These are phyloP conservation scores for Yponomeuta malinellus DNA, from an alignment of 2,888 invertebrate species.

Conservation along the genomic window DNA sequence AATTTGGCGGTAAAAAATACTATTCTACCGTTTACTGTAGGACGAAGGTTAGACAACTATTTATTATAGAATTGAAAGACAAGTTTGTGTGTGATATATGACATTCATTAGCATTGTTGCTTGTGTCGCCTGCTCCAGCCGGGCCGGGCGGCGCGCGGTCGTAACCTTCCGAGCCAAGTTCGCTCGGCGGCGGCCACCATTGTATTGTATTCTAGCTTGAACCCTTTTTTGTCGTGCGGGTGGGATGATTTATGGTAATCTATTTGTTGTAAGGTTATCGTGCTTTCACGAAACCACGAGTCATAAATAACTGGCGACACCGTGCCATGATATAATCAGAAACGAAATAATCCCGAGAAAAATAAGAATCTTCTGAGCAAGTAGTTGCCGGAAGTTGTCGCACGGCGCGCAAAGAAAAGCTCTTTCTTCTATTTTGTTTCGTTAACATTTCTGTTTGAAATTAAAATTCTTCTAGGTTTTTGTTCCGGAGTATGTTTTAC, in stretches of 20 bases:
- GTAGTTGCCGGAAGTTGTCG: neutral
- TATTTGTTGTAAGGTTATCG: neutral
- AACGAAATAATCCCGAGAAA: neutral
- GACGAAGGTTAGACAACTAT: no score
- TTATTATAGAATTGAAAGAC: neutral
- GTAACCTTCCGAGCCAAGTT: neutral
- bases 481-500: neutral
- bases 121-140: neutral
- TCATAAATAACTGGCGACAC: neutral
- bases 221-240: neutral
- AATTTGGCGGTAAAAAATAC: no score
- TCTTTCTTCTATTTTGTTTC: neutral
- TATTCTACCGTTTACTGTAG: no score
- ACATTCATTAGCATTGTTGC: neutral
- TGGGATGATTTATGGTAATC: neutral
- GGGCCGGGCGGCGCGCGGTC: no score
- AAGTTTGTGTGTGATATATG: constrained; percentile 3
- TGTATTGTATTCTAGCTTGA: neutral
- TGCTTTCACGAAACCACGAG: neutral
- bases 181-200: neutral
- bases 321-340: neutral
- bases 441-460: neutral
- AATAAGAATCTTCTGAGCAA: neutral
- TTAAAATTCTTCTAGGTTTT: neutral
- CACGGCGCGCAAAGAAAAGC: neutral